phyloP scores from a whole-genome alignment of 2,113 vertebrate species.

The Corythornis cristatus region DNA sequence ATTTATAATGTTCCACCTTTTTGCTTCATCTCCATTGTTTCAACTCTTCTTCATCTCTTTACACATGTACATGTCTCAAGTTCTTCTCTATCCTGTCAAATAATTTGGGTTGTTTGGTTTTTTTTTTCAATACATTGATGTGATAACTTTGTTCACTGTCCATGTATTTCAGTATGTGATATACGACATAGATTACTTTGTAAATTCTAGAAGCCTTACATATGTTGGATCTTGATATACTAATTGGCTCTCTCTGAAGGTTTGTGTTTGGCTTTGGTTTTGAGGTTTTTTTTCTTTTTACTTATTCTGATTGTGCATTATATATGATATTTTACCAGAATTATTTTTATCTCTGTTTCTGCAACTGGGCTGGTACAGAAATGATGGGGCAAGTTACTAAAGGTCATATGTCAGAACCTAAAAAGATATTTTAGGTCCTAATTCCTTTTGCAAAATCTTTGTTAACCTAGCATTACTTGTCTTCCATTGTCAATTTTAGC shows the following conservation, averaged over 20 bases:
- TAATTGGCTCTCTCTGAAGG: background rate
- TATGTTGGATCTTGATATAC: background rate
- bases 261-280: background rate
- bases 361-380: background rate
- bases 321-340: background rate
- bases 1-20: background rate
- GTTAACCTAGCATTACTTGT: background rate
- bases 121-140: background rate
- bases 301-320: background rate
- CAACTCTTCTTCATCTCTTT: background rate
- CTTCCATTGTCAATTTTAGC: background rate
- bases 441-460: background rate
- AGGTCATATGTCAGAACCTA: background rate
- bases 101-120: background rate
- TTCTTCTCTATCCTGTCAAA: background rate
- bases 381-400: background rate
- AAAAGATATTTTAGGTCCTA: background rate
- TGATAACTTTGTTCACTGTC: background rate
- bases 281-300: background rate
- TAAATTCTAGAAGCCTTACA: background rate
- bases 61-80: background rate
- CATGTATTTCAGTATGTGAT: background rate
- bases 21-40: background rate
- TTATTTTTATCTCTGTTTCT: background rate
- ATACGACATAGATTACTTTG: background rate